A percentile compares a stretch with the other conserved stretches of the same genome.
Evolutionary conservation across 2,113 vertebrate species (phyloP).

Genomic region (Ochotona princeps): DNA sequence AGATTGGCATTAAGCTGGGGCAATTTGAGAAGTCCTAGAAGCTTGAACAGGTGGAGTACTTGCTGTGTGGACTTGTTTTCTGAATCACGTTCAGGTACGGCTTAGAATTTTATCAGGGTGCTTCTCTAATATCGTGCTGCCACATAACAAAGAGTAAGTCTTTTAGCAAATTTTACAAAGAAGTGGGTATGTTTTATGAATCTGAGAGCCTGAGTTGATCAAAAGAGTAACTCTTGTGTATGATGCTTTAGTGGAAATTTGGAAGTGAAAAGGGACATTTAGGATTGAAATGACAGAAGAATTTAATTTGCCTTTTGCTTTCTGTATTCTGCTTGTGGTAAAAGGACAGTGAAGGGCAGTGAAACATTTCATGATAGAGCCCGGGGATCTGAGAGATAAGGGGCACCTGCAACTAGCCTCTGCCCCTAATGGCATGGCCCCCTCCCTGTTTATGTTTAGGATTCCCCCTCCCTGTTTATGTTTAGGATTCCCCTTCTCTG

Average conservation of each 20-base stretch:
- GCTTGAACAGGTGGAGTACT: background rate
- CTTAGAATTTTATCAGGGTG: constrained; percentile 25
- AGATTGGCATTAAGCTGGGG: background rate
- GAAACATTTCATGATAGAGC: too few relatives aligned
- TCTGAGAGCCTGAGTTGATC: background rate
- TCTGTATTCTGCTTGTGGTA: too few relatives aligned
- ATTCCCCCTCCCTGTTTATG: too few relatives aligned
- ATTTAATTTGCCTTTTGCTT: too few relatives aligned
- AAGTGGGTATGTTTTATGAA: background rate
- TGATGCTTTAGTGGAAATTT: background rate
- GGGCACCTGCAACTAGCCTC: too few relatives aligned
- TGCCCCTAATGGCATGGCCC: too few relatives aligned
- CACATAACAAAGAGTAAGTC: background rate
- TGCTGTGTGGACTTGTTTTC: background rate
- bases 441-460: too few relatives aligned
- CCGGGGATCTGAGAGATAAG: too few relatives aligned
- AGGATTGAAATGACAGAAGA: too few relatives aligned
- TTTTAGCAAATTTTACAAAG: constrained; percentile 18
- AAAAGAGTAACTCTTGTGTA: background rate
- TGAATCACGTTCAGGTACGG: background rate
- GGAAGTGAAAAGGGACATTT: too few relatives aligned
- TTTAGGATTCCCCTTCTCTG: too few relatives aligned
- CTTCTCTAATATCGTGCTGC: background rate
- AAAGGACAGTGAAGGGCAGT: too few relatives aligned
- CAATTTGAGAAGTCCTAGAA: background rate